phyloP scores from a whole-genome alignment of 23 tunicate genomes.

The Trididemnum miniatum region DNA sequence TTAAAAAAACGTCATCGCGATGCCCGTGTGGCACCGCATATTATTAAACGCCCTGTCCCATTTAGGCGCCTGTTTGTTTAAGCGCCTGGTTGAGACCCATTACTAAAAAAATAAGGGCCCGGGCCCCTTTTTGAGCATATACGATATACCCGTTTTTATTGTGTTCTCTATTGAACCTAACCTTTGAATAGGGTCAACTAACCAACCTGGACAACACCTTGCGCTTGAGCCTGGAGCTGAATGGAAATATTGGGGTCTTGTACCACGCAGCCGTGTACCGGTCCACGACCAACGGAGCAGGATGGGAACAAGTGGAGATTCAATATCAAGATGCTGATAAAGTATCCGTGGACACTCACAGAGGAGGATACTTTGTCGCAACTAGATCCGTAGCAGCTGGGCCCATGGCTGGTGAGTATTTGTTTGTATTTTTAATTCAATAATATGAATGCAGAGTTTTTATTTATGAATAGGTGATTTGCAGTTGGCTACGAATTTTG shows the following conservation, averaged over 20 bases:
- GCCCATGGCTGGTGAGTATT: slow-evolving; percentile 66
- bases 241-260: slow-evolving; percentile 24
- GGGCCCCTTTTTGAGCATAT: too few relatives aligned
- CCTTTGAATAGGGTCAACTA: not conserved
- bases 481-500: too few relatives aligned
- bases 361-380: slow-evolving; percentile 75
- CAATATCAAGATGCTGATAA: not conserved
- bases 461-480: too few relatives aligned
- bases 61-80: too few relatives aligned
- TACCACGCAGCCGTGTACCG: slow-evolving; percentile 47
- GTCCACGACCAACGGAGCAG: slow-evolving; percentile 24
- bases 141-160: too few relatives aligned
- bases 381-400: slow-evolving; percentile 54
- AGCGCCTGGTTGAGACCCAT: too few relatives aligned
- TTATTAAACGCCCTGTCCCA: too few relatives aligned
- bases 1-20: too few relatives aligned
- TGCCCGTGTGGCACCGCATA: too few relatives aligned
- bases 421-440: not conserved
- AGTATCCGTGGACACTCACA: slow-evolving; percentile 42
- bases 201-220: not conserved
- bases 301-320: slow-evolving; percentile 46
- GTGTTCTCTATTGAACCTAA: too few relatives aligned
- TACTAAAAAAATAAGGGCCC: too few relatives aligned
- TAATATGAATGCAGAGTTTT: too few relatives aligned
- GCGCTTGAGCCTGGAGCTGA: not conserved